Conservation (phyloP, 2,888 invertebrate genomes). For the Osedax frankpressi region DNA sequence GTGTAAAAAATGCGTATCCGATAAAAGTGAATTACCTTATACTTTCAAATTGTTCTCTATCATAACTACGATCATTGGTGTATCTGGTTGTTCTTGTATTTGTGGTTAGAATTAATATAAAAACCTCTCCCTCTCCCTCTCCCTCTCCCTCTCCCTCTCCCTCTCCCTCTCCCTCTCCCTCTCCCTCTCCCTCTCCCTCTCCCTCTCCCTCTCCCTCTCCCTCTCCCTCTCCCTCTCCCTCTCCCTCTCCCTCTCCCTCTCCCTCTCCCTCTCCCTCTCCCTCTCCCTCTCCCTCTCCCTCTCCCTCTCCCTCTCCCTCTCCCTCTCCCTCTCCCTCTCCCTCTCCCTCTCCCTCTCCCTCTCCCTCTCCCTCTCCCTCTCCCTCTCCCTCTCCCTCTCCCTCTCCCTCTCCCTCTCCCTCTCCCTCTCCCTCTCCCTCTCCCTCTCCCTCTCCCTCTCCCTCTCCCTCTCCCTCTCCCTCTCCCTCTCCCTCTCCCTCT, state of each 20-base stretch:
- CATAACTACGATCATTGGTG: too few species aligned
- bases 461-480: background rate
- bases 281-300: background rate
- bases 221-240: background rate
- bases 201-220: background rate
- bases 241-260: background rate
- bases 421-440: background rate
- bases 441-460: background rate
- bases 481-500: background rate
- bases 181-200: background rate
- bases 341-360: background rate
- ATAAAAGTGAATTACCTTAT: too few species aligned
- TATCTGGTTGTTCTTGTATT: too few species aligned
- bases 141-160: background rate
- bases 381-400: background rate
- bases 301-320: background rate
- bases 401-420: background rate
- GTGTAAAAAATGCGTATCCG: too few species aligned
- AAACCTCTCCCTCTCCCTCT: constrained; percentile 11
- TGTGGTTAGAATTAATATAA: constrained; percentile 11
- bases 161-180: background rate
- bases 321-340: background rate
- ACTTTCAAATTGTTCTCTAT: too few species aligned
- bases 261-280: background rate
- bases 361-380: background rate